phyloP scores from a whole-genome alignment of 2,797 vertebrate genomes.

The Ataeniobius toweri region DNA sequence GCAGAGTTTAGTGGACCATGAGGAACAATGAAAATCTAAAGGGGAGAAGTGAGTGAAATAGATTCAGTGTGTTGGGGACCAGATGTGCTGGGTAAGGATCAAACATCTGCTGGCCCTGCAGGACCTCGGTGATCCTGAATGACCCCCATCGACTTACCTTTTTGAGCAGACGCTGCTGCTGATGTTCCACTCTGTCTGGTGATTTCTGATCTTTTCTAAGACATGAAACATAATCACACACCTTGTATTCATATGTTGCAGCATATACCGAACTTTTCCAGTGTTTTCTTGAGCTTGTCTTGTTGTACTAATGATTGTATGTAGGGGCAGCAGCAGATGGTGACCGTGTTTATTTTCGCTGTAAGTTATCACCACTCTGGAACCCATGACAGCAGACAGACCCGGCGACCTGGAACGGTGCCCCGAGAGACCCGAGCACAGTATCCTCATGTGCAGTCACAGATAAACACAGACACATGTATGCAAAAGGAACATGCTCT shows the following conservation, averaged over 20 bases:
- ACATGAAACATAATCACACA: not conserved
- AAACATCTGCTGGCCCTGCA: slow-evolving; percentile 74
- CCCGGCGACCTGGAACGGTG: slow-evolving; percentile 70
- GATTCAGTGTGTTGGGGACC: slow-evolving; percentile 71
- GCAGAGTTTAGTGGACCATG: slow-evolving; percentile 68
- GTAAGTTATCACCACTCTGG: slow-evolving; percentile 77
- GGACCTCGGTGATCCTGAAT: slow-evolving; percentile 61
- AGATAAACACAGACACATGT: slow-evolving; percentile 34
- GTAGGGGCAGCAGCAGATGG: slow-evolving; percentile 74
- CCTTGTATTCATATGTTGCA: slow-evolving; percentile 7
- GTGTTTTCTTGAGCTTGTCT: slow-evolving; percentile 71
- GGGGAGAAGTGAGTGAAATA: slow-evolving; percentile 73
- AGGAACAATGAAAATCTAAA: slow-evolving; percentile 77
- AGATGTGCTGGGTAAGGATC: slow-evolving; percentile 76
- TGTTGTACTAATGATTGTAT: slow-evolving; percentile 73
- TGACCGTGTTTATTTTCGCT: slow-evolving; percentile 81
- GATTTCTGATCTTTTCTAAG: not conserved
- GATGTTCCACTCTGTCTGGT: not conserved
- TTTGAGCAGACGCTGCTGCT: slow-evolving; percentile 21
- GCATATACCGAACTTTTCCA: slow-evolving; percentile 32
- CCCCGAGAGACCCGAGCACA: slow-evolving; percentile 67
- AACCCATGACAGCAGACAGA: slow-evolving; percentile 75
- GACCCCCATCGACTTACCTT: slow-evolving; percentile 51
- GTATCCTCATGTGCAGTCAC: slow-evolving; percentile 67
- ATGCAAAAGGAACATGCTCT: slow-evolving; percentile 55